Evolutionary conservation across 30 jellyfish, hydroid and myxozoan genomes (phyloP).

Genomic region (Aurelia coerulea): DNA sequence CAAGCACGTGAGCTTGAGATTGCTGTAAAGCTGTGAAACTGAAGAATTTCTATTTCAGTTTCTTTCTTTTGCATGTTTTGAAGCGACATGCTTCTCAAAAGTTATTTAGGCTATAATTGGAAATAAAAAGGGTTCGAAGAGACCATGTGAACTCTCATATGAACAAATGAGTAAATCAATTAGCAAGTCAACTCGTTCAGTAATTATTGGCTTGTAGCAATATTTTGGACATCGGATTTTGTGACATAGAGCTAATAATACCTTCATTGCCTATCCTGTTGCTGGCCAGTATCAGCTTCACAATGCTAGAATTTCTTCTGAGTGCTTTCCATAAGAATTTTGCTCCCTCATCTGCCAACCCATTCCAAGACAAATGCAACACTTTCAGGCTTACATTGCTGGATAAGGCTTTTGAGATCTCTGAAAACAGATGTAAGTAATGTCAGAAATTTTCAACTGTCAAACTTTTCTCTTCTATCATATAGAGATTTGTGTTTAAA

Average conservation of each 20-base stretch:
- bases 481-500: not conserved
- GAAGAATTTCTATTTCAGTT: too few species aligned
- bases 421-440: not conserved
- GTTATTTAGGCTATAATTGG: too few species aligned
- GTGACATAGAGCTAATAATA: not conserved
- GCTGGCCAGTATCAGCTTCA: slow-evolving; percentile 43
- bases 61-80: too few species aligned
- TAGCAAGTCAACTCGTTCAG: too few species aligned
- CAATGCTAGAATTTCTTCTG: slow-evolving; percentile 29
- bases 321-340: slow-evolving; percentile 19
- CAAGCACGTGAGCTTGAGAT: too few species aligned
- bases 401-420: slow-evolving; percentile 37
- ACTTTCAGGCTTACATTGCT: slow-evolving; percentile 24
- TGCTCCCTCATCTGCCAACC: slow-evolving; percentile 65
- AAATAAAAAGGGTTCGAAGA: too few species aligned
- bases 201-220: too few species aligned
- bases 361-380: slow-evolving; percentile 61
- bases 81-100: too few species aligned
- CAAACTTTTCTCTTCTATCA: not conserved
- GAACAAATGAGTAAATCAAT: too few species aligned
- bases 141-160: too few species aligned
- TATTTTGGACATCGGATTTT: too few species aligned
- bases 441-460: not conserved
- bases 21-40: too few species aligned
- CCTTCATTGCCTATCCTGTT: slow-evolving; percentile 64